Base-by-base conservation (phyloP, 2,888 invertebrate species). In the Zygothrica quintamaculata region DNA sequence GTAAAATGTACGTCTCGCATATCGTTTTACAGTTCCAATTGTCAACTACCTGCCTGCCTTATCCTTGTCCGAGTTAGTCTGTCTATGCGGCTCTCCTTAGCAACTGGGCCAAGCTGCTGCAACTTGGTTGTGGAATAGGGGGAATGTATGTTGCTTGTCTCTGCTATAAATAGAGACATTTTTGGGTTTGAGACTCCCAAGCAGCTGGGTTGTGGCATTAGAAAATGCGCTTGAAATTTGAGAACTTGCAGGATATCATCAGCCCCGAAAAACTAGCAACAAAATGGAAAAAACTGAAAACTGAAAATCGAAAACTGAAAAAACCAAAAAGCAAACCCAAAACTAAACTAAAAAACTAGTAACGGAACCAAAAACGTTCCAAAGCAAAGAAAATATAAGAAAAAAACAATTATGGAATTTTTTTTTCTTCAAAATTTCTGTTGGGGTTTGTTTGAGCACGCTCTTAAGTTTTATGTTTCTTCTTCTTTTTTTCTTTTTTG, bases 41-140 rank as follows among this genome's bases (percentile, higher is more conserved):
- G 87, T 73, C 84, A 79, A 78, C 86, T 78, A 87, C 85, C 85
- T 79, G 87, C 74, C 50, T 9, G 87, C 74, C 50, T 9, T 9
- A n/a, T 29, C 13, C 43, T 26, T 26, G 25, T 43, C 26, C 11
- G 7, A 37, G 34, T 3, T 9, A 37, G 34, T 3, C 29, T n/a
- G 2, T 29, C 9, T 29, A 5, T 29, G 7, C 29, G 29, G 4
- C 29, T 9, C 29, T 26, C 33, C 33, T 36, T 37, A 29, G 5
- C 26, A 47, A 55, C 56, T 73, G 55, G 56, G 59, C 62, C 65
- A 51, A 51, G 37, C 40, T 37, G 37, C 40, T 37, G 11, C 13
- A 36, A 29, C 43, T 39, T 18, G 11, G 15, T 13, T 13, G 18
- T 5, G 13, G 34, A 51, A 56, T 61, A 22, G 53, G 44, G 53